Base-by-base conservation (phyloP, 2,113 vertebrate genomes). In the Tricholaema leucomelas region DNA sequence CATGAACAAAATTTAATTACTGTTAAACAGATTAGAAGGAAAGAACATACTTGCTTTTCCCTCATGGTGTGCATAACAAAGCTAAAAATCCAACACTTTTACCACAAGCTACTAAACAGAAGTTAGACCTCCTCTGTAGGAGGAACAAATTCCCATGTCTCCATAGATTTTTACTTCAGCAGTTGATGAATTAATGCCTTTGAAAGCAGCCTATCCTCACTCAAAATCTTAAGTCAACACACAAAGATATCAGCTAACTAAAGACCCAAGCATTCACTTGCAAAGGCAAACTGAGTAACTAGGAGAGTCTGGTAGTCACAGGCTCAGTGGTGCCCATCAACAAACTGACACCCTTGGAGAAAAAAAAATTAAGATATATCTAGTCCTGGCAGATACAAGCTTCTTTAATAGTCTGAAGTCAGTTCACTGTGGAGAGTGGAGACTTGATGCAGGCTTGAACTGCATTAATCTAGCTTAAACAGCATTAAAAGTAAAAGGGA, bases 131-230 rank as follows among this genome's bases (percentile, higher is more conserved):
- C 14, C 31, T 72, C 81, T 3, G 2, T 31, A 69, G 3, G 1
- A 38, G 20, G 31, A 88, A 56, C 73, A 67, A 93, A 84, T 83
- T 83, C 69, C 70, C 36, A 19, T 3, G 14, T 65, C 50, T 91
- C 91, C 70, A 67, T 8, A 78, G 74, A 81, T 65, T 88, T 92
- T 65, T 74, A 67, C 81, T 93, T 78, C 66, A 81, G 67, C 30
- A 78, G 38, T 9, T 69, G 58, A 90, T 48, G 36, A 79, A 88
- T 61, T 69, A 72, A 38, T 35, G 71, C 35, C 75, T 81, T 60
- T 87, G 77, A 87, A 92, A 85, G 50, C 81, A 79, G 24, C 69
- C 50, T 44, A 69, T 44, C 59, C 78, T 87, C 58, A 52, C 69
- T 44, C 24, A 33, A 42, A 87, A 87, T 69, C 59, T 81, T 61